Base-by-base conservation (phyloP, 2,888 invertebrate genomes). In the Augiades crinisus region DNA sequence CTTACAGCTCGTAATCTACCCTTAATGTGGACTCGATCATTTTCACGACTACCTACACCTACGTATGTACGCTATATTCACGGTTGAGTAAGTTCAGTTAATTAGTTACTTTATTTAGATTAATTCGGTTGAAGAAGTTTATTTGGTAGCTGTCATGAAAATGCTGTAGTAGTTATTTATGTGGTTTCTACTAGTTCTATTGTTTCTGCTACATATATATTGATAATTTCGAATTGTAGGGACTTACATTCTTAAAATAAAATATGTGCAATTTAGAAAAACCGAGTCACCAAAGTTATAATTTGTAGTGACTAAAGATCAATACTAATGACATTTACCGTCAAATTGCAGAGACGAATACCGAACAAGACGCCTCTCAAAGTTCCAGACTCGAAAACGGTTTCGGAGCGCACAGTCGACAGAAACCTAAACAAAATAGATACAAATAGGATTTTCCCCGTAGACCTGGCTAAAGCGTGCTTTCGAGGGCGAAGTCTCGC, bases 1-100 rank as follows among this genome's bases (percentile, higher is more conserved):
- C 57, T 58, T 56, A 59, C 57, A 53, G 58, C 49, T 57, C 57
- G 58, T 59, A 58, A 57, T 57, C 56, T 59, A 47, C 41, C 38
- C 41, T 55, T 61, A 57, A 57, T 57, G 55, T 59, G 53, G 54
- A 57, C 56, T 58, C 58, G 55, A 57, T 62, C 36, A 43, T 43
- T 34, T 50, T 34, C 33, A 41, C 34, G 38, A 38, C 38, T 40
- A 24, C 38, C 33, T 40, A 40, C n/a, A n/a, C n/a, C n/a, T n/a
- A n/a, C n/a, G n/a, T n/a, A n/a, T n/a, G n/a, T n/a, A n/a, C 47
- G 12, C 16, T 37, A 14, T 30, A 30, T 22, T 41, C 16, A 41
- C 17, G n/a, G 33, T 2, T 12, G 17, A 19, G 12, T 41, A 34
- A 12, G 14, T 16, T 34, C 10, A 30, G 33, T 31, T 30, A 30